Conservation (phyloP, 2,797 vertebrate species). For the Malacoraja senta region DNA sequence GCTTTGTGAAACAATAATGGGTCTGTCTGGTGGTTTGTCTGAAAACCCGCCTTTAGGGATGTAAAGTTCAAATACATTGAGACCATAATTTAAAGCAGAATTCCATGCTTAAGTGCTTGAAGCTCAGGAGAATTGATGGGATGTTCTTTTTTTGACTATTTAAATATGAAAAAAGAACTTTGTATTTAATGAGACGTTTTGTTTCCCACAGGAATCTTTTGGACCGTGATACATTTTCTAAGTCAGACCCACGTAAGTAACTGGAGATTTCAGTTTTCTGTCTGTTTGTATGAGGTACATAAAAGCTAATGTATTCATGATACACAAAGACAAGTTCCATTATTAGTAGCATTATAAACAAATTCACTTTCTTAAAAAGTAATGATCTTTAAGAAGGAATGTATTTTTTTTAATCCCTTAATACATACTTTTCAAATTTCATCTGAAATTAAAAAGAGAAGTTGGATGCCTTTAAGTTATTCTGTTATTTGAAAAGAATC, state of each 20-base stretch:
- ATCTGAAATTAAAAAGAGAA: background rate
- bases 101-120: background rate
- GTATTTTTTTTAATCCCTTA: too few relatives aligned
- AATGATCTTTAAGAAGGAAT: background rate
- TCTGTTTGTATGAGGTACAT: background rate
- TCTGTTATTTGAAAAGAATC: background rate
- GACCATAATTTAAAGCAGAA: background rate
- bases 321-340: background rate
- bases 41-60: background rate
- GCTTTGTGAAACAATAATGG: background rate
- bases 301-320: background rate
- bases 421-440: background rate
- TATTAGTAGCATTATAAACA: background rate
- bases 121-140: background rate
- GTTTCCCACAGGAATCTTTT: constrained; percentile 81
- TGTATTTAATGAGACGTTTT: constrained; percentile 42
- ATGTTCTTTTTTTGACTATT: background rate
- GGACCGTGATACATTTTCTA: constrained; percentile 96
- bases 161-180: background rate
- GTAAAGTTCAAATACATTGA: background rate
- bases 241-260: constrained; percentile 95
- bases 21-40: background rate
- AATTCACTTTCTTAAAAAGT: background rate
- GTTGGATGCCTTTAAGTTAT: background rate
- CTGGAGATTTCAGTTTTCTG: background rate